Evolutionary conservation across 2,797 vertebrate genomes (phyloP).

Genomic region (Lutjanus campechanus): DNA sequence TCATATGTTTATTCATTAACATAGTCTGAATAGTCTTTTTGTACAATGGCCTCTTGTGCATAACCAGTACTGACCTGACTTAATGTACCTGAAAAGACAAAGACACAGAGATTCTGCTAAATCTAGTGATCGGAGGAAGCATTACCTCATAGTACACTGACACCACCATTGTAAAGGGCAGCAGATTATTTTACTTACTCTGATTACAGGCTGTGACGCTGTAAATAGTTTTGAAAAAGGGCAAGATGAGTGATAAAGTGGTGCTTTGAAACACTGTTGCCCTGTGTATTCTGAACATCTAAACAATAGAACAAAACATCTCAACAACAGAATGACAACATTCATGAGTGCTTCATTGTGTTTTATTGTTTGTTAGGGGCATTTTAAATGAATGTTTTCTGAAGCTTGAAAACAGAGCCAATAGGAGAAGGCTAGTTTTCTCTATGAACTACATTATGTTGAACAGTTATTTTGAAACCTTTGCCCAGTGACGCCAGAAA

Average conservation of each 20-base stretch:
- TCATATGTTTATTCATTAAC: slow-evolving; percentile 39
- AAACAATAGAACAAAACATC: slow-evolving; percentile 11
- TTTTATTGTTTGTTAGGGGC: slow-evolving; percentile 13
- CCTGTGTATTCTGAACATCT: neutral
- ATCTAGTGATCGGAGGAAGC: slow-evolving; percentile 15
- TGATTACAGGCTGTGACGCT: slow-evolving; percentile 32
- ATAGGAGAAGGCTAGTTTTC: too few species aligned
- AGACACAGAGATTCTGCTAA: slow-evolving; percentile 28
- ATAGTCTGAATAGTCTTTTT: slow-evolving; percentile 11
- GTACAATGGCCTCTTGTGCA: slow-evolving; percentile 18
- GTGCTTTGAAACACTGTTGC: slow-evolving; percentile 1
- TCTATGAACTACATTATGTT: too few species aligned
- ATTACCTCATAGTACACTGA: slow-evolving; percentile 23
- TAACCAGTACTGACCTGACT: slow-evolving; percentile 21
- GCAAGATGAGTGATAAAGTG: slow-evolving; percentile 33
- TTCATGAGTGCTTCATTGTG: slow-evolving; percentile 8
- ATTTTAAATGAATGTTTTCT: neutral
- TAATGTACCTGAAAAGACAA: slow-evolving; percentile 18
- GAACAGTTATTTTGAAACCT: too few species aligned
- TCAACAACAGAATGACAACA: too few species aligned
- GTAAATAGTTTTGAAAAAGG: slow-evolving; percentile 24
- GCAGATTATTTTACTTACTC: slow-evolving; percentile 25
- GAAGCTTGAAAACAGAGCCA: too few species aligned
- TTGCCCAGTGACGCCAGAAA: too few species aligned
- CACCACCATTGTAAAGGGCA: slow-evolving; percentile 32